Base-by-base conservation (phyloP, 2,888 invertebrate genomes). In the Parnassius glacialis region DNA sequence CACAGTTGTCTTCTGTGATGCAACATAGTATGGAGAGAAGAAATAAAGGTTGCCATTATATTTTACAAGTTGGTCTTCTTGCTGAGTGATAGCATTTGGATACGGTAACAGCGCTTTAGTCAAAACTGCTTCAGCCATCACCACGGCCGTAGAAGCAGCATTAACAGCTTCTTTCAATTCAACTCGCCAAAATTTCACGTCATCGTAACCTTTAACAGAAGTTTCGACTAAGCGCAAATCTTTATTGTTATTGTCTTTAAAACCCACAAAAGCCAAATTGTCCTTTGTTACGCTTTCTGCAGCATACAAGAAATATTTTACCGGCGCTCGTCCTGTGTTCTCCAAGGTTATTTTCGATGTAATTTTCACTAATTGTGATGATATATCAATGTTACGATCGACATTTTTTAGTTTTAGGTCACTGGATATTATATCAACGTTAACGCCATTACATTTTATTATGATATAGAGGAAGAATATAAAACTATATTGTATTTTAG, bases 41-140 rank as follows among this genome's bases (percentile, higher is more conserved):
- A 96, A 92, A 79, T 97, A 96, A 62, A 96, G 93, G 77, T 95
- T 97, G 41, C 98, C 98, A 68, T 92, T 93, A 80, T 96, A 99
- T 69, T 96, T 94, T 0, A 99, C 97, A 67, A 98, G 92, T 78
- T 99, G 99, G 74, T 97, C 97, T 75, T 99, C 99, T 66, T 96
- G 95, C 83, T 99, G 99, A 0, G 94, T 93, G 65, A 99, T 98
- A 71, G 95, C 94, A 10, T 94, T 94, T 1, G 99, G 99, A 85
- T 96, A 96, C 0, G 99, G 97, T 43, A 89, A 81, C 42, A 99
- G 89, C 13, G 94, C 92, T 78, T 97, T 96, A 0, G 95, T 95
- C 57, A 95, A 94, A 0, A 97, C 94, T 10, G 94, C 92, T 77
- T 98, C 97, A 0, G 97, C 87, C 45, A 93, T 92, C 25, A 96